A percentile compares a stretch with the other conserved stretches of the same genome.
Evolutionary conservation across 2,113 vertebrate species (phyloP).

Genomic region (Rhegmatorhina hoffmannsi): DNA sequence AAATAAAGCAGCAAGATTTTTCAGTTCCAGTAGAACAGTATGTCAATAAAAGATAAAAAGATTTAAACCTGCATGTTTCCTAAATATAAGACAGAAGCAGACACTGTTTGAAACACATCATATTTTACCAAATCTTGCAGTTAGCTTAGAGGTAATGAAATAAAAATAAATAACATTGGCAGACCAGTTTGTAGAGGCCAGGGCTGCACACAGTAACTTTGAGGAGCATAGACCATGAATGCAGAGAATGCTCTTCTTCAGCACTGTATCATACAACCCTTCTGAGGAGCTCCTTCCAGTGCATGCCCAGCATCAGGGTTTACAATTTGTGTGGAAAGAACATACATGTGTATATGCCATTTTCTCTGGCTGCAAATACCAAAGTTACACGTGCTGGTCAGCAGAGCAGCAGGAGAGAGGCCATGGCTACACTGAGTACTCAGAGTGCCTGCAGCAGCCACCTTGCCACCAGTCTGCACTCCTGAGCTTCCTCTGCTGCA

Average conservation of each 20-base stretch:
- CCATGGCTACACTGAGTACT: neutral
- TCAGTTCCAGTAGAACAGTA: neutral
- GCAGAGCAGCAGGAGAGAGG: neutral
- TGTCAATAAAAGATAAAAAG: neutral
- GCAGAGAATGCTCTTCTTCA: neutral
- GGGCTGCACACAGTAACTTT: neutral
- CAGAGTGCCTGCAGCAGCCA: neutral
- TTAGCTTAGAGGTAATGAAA: neutral
- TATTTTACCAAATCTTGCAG: neutral
- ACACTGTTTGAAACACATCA: neutral
- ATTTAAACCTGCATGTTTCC: neutral
- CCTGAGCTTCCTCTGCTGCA: neutral
- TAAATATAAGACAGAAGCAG: neutral
- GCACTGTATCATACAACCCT: fast-evolving
- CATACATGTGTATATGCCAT: fast-evolving
- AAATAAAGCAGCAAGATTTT: neutral
- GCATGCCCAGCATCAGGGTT: neutral
- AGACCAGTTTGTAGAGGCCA: neutral
- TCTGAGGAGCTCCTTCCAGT: neutral
- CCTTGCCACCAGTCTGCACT: neutral
- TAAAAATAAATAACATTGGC: neutral
- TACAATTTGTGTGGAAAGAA: neutral
- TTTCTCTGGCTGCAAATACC: neutral
- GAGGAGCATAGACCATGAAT: neutral
- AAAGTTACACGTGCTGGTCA: neutral